Conservation (phyloP, 2,113 vertebrate genomes). For the Globicephala melas region DNA sequence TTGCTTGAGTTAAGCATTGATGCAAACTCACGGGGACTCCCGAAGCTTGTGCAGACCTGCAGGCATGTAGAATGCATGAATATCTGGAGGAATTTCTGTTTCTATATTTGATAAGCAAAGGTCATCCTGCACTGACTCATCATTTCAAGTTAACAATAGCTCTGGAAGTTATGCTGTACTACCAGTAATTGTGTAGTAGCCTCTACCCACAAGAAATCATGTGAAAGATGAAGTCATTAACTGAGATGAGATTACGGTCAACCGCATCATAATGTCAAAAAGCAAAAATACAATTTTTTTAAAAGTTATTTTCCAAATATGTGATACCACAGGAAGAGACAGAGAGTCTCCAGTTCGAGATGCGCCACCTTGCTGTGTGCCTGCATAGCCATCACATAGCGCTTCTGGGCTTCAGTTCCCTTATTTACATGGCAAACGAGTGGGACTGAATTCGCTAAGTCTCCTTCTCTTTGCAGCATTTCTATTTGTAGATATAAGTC, state of each 20-base stretch:
- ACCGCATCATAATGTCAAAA: background rate
- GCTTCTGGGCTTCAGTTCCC: background rate
- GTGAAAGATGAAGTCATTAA: background rate
- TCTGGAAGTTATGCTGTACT: background rate
- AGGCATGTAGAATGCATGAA: background rate
- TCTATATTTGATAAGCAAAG: background rate
- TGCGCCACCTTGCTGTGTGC: background rate
- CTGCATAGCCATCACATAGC: background rate
- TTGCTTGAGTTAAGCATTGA: background rate
- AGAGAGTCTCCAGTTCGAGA: background rate
- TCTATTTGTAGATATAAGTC: background rate
- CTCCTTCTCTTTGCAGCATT: background rate
- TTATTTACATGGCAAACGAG: background rate
- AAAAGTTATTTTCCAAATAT: background rate
- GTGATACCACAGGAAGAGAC: background rate
- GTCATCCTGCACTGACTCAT: constrained; percentile 19
- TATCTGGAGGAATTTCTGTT: background rate
- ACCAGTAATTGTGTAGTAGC: background rate
- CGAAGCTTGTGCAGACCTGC: background rate
- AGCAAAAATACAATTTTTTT: background rate
- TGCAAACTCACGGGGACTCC: background rate
- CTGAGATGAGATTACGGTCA: constrained; percentile 15
- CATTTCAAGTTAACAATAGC: background rate
- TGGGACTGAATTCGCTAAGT: background rate
- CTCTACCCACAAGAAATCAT: background rate